These are phyloP conservation scores for Tipula vernalis DNA, from an alignment of 2,888 invertebrate species.

Conservation along the genomic window DNA sequence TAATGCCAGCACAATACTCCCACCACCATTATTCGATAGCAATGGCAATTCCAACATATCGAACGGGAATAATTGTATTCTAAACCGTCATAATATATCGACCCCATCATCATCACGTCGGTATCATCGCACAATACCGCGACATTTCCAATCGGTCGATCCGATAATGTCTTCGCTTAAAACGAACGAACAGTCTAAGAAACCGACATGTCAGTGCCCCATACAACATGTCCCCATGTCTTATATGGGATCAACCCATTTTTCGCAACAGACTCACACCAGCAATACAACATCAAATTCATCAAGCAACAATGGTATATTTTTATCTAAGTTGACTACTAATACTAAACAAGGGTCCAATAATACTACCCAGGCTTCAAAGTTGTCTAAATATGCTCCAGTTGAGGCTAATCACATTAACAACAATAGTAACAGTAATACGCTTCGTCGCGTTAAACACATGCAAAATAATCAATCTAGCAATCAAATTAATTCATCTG, in stretches of 20 bases:
- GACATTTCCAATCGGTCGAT: slow-evolving; percentile 33
- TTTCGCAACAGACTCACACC: slow-evolving; percentile 19
- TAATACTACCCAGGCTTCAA: slow-evolving; percentile 17
- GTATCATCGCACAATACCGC: slow-evolving; percentile 36
- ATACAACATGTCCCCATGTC: slow-evolving; percentile 37
- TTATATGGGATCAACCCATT: slow-evolving; percentile 33
- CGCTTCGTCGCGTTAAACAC: neutral
- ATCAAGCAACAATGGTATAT: slow-evolving; percentile 17
- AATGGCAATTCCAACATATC: neutral
- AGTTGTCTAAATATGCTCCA: neutral
- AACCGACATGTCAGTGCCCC: slow-evolving; percentile 36
- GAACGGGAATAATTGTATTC: neutral
- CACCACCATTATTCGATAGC: slow-evolving; percentile 19
- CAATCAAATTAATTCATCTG: slow-evolving; percentile 11
- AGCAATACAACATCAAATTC: slow-evolving; percentile 18
- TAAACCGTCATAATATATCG: slow-evolving; percentile 21
- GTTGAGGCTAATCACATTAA: slow-evolving; percentile 15
- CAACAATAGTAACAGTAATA: slow-evolving; percentile 13
- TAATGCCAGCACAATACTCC: slow-evolving; percentile 14
- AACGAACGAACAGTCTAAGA: slow-evolving; percentile 23
- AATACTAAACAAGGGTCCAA: slow-evolving; percentile 16
- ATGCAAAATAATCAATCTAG: neutral
- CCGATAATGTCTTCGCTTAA: slow-evolving; percentile 19
- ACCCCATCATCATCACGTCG: slow-evolving; percentile 32
- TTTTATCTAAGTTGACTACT: slow-evolving; percentile 24